Evolutionary conservation across 2,888 invertebrate genomes (phyloP), one percentile per base, ranked within the genome.

Genomic region (Carabus problematicus): DNA sequence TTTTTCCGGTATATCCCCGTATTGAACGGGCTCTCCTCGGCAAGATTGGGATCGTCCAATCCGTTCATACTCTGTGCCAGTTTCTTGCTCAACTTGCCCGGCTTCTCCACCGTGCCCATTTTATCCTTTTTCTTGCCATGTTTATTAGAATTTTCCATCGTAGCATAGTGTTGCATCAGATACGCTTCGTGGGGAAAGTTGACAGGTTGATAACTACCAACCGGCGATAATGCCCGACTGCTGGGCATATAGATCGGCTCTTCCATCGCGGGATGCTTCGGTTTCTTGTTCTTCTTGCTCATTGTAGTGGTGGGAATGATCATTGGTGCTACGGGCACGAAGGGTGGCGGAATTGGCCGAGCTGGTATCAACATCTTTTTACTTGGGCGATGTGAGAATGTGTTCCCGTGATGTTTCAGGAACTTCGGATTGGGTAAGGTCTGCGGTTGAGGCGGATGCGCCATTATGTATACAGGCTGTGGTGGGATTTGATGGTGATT

Each of bases 1-100:
- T 95, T 95, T 78, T 94, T 91, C 75, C 93, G 85, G 79, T 95
- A 95, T 72, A 95, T 95, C n/a, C 92, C 92, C 0, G 92, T 91
- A 61, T 94, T 88, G 76, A 88, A 89, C 8, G 88, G 87, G 47
- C 88, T 88, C 70, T 87, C 87, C 70, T 81, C 81, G 64, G 71
- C 74, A 56, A 82, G 71, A 76, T 80, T 80, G 1, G 82, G 82
- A 74, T 82, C 82, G 74, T 89, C 90, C 63, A 91, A 79, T 0
- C 86, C 86, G 64, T 89, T 90, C 73, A 87, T 89, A 72, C 90
- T 90, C 59, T 90, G 89, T 8, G 91, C 88, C 76, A 91, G 82
- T 77, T 90, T 86, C 72, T 85, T 83, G 75, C 80, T 86, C 71
- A 85, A 79, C 77, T 85, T 84, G 60, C 79, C 79, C 0, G 42